Evolutionary conservation across 2,797 vertebrate species (phyloP).

Genomic region (Cyprinella venusta): DNA sequence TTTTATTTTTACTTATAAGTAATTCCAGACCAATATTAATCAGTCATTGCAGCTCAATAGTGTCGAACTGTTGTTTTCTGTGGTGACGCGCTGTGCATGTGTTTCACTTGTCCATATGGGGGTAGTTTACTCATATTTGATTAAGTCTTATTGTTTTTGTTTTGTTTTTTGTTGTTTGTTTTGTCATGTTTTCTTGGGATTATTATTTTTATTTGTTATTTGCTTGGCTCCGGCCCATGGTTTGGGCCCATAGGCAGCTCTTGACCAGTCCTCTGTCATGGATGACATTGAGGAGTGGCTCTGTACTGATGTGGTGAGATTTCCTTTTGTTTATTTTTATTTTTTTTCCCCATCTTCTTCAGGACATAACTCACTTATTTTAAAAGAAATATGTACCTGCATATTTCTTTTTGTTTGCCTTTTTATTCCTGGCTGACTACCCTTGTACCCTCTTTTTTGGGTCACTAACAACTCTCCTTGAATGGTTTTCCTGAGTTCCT

Average conservation of each 20-base stretch:
- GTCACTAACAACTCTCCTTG: constrained; percentile 10
- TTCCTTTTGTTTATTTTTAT: constrained; percentile 75
- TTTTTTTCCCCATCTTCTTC: constrained; percentile 14
- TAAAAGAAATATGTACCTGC: constrained; percentile 52
- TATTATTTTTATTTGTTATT: constrained; percentile 72
- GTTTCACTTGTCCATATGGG: constrained; percentile 25
- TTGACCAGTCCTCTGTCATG: constrained; percentile 96
- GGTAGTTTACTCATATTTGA: constrained; percentile 60
- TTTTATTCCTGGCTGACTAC: constrained; percentile 21
- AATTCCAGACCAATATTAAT: background rate
- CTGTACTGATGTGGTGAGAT: constrained; percentile 98
- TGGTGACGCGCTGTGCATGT: background rate
- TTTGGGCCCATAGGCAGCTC: constrained; percentile 85
- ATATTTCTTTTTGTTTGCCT: constrained; percentile 47
- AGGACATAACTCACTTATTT: constrained; percentile 26
- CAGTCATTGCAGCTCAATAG: background rate
- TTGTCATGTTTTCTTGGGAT: constrained; percentile 70
- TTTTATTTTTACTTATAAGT: background rate
- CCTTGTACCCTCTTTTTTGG: constrained; percentile 30
- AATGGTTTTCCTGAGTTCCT: constrained; percentile 12
- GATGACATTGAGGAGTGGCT: constrained; percentile 99
- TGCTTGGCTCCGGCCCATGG: constrained; percentile 77
- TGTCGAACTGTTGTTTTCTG: background rate
- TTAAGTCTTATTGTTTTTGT: constrained; percentile 60
- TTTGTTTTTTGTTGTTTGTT: constrained; percentile 56